Evolutionary conservation across 2,797 vertebrate species (phyloP).

Genomic region (Dipus sagitta): DNA sequence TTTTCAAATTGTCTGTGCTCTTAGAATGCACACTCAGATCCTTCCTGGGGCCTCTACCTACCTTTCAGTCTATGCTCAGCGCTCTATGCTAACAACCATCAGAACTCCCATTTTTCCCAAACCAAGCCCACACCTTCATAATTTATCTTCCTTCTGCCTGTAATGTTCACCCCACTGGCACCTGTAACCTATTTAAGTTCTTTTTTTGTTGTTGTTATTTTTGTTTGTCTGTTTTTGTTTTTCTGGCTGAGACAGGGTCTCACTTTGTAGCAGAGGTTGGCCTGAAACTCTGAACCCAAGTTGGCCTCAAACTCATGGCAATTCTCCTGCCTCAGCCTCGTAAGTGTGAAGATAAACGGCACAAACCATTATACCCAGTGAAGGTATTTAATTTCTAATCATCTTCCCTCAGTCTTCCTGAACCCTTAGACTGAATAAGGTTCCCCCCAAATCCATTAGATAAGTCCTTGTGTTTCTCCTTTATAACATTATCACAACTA

Average conservation of each 20-base stretch:
- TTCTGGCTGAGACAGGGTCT: too few relatives aligned
- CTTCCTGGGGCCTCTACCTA: not conserved
- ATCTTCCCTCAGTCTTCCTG: not conserved
- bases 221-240: too few relatives aligned
- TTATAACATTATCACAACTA: not conserved
- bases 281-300: too few relatives aligned
- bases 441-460: not conserved
- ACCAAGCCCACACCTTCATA: not conserved
- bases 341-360: too few relatives aligned
- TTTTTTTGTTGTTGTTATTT: too few relatives aligned
- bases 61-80: not conserved
- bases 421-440: not conserved
- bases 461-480: not conserved
- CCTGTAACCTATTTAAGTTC: constrained; percentile 26
- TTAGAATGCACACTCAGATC: constrained; percentile 3
- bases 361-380: too few relatives aligned
- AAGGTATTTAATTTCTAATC: too few relatives aligned
- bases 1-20: not conserved
- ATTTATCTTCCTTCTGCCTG: not conserved
- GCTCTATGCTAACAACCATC: not conserved
- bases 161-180: not conserved
- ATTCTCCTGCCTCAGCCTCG: too few relatives aligned
- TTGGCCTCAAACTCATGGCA: too few relatives aligned
- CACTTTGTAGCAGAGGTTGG: too few relatives aligned
- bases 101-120: not conserved